Base-by-base conservation (phyloP, 2,888 invertebrate species). In the Drosophila helvetica region DNA sequence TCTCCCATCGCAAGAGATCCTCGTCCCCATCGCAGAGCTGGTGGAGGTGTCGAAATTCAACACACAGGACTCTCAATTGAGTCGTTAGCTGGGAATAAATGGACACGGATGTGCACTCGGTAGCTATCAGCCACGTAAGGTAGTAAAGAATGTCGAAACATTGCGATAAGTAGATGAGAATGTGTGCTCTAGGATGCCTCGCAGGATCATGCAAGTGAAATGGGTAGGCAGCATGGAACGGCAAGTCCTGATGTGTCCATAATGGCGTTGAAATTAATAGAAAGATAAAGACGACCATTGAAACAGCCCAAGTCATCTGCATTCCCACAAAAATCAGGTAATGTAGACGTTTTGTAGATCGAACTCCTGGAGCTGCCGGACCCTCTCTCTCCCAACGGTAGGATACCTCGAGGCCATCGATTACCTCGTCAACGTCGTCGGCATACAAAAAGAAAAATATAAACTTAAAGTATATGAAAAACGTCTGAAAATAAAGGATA, bases 151-250 rank as follows among this genome's bases (percentile, higher is more conserved):
- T 2, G 1, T 22, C 17, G 0, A 7, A 10, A 0, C 0, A 5
- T 43, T 84, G 80, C 6, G 30, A 56, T 0, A 53, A 1, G 38
- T 56, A 83, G 4, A 77, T 10, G 0, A 63, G 0, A 4, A 7
- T 5, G 18, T 78, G 46, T 0, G 45, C 7, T 0, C 27, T 3
- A 0, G 74, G 71, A 53, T 80, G 78, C 3, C 18, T 47, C 0
- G 25, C 10, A 0, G 84, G 70, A 60, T 83, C 43, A 10, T 74
- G 76, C 59, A 55, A 56, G 0, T 63, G 12, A 12, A 61, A 83
- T 0, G 83, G 83, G 22, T 25, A 78, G 1, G 48, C n/a, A 0
- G 30, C 56, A 27, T 75, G 73, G 18, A 80, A 72, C 0, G 80
- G 80, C 10, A 80, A 30, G 5, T 9, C n/a, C 15, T 67, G 68